Percentiles rank a stretch among this genome's conserved stretches.
Evolutionary conservation across 2,888 invertebrate genomes (phyloP).

Genomic region (Trilocha varians): DNA sequence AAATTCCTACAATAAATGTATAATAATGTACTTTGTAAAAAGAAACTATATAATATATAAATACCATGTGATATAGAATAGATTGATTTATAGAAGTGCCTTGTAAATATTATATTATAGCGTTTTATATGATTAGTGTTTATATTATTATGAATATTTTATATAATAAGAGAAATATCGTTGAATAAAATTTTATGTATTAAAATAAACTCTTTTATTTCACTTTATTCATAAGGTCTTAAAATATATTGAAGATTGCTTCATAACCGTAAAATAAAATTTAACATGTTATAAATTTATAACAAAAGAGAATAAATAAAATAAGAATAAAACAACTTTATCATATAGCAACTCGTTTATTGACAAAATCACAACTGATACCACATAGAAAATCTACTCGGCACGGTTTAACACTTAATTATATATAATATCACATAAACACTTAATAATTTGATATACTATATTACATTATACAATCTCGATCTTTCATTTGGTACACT

Average conservation of each 20-base stretch:
- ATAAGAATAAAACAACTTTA: too few relatives aligned
- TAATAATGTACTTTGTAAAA: constrained; percentile 17
- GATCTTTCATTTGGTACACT: constrained; percentile 48
- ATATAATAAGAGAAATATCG: constrained; percentile 39
- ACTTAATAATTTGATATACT: constrained; percentile 66
- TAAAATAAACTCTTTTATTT: constrained; percentile 23
- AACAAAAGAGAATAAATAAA: constrained; percentile 6
- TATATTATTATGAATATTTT: constrained; percentile 30
- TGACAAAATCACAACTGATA: constrained; percentile 72
- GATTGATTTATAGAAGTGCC: constrained; percentile 50
- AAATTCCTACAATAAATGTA: constrained; percentile 9
- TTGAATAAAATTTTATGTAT: constrained; percentile 54
- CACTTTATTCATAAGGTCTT: too few relatives aligned
- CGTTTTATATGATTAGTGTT: constrained; percentile 22
- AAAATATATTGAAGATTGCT: too few relatives aligned
- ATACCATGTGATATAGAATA: constrained; percentile 67
- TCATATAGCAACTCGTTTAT: constrained; percentile 65
- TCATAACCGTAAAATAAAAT: too few relatives aligned
- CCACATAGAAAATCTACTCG: constrained; percentile 74
- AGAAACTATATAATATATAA: constrained; percentile 35
- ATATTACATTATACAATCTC: constrained; percentile 49
- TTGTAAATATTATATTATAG: constrained; percentile 47
- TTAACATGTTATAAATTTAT: not conserved
- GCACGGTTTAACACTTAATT: constrained; percentile 73
- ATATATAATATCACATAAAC: constrained; percentile 72